Conservation (phyloP, 2,113 vertebrate species). For the Chroicocephalus ridibundus region DNA sequence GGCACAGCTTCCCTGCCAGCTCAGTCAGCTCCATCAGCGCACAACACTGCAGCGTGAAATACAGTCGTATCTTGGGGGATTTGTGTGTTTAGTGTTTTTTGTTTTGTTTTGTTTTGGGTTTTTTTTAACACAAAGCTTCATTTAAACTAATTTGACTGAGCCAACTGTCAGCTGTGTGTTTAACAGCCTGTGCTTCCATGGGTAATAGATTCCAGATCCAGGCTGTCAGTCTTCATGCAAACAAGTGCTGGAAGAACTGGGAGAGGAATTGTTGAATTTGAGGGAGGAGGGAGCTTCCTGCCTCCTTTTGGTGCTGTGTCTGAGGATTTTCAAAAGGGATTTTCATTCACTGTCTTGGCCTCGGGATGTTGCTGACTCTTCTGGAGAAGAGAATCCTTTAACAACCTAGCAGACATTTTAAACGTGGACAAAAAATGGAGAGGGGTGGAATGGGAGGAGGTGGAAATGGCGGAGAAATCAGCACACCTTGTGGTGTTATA, state of each 20-base stretch:
- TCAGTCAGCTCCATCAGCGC: fast-evolving
- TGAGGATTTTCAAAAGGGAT: neutral
- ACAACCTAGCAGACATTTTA: neutral
- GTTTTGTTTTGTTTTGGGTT: too few relatives aligned
- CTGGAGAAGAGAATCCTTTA: neutral
- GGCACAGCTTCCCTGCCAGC: neutral
- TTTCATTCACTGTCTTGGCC: neutral
- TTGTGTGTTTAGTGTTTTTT: neutral
- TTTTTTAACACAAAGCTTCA: neutral
- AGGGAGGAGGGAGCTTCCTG: slow-evolving; percentile 4
- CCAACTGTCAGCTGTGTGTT: slow-evolving; percentile 35
- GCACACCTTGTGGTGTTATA: neutral
- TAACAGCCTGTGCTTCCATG: slow-evolving; percentile 30
- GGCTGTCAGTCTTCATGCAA: slow-evolving; percentile 1
- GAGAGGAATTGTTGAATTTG: slow-evolving; percentile 1
- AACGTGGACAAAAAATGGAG: neutral
- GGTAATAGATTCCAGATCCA: slow-evolving; percentile 59
- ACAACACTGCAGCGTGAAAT: neutral
- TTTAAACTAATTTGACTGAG: neutral
- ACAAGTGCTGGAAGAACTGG: slow-evolving; percentile 1
- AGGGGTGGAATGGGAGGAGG: neutral
- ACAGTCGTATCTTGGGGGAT: neutral
- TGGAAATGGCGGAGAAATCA: neutral
- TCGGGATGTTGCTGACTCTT: neutral
- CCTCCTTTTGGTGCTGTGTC: neutral